Evolutionary conservation across 1,140 invertebrate genomes (phyloP).

Genomic region (Pararge aegeria): DNA sequence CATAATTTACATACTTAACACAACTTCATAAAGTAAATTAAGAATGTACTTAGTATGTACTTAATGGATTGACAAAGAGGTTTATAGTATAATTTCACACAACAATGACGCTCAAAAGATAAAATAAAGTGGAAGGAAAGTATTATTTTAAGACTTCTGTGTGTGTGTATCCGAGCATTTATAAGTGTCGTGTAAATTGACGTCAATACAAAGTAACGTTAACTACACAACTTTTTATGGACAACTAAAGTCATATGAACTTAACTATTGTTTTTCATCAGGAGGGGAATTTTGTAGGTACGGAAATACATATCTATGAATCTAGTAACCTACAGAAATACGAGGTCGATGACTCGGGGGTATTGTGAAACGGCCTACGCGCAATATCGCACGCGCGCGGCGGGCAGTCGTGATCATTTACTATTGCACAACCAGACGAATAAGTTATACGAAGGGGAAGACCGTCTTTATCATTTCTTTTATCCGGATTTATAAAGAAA

Average conservation of each 20-base stretch:
- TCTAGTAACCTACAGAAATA: conserved; percentile 41
- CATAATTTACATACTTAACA: too few relatives aligned
- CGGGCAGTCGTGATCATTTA: conserved; percentile 15
- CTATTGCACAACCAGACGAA: conserved; percentile 15
- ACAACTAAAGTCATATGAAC: conserved; percentile 3
- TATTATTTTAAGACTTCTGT: neutral
- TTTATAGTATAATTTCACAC: too few relatives aligned
- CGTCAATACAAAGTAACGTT: neutral
- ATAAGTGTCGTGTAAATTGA: neutral
- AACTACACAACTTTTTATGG: neutral
- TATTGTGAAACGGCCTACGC: conserved; percentile 43
- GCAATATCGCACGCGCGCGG: conserved; percentile 24
- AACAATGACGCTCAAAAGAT: too few relatives aligned
- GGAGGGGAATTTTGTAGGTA: conserved; percentile 3
- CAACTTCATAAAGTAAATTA: too few relatives aligned
- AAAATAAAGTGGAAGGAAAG: too few relatives aligned
- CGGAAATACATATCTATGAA: conserved; percentile 30
- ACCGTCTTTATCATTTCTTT: conserved; percentile 3
- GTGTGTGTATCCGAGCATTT: too few relatives aligned
- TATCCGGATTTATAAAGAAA: neutral
- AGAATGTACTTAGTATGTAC: too few relatives aligned
- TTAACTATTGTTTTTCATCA: neutral
- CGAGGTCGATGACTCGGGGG: conserved; percentile 51
- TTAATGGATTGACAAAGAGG: too few relatives aligned
- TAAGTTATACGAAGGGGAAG: conserved; percentile 16